These are phyloP conservation scores for Parnassius mnemosyne DNA, from an alignment of 2,888 invertebrate genomes.

Conservation along the genomic window DNA sequence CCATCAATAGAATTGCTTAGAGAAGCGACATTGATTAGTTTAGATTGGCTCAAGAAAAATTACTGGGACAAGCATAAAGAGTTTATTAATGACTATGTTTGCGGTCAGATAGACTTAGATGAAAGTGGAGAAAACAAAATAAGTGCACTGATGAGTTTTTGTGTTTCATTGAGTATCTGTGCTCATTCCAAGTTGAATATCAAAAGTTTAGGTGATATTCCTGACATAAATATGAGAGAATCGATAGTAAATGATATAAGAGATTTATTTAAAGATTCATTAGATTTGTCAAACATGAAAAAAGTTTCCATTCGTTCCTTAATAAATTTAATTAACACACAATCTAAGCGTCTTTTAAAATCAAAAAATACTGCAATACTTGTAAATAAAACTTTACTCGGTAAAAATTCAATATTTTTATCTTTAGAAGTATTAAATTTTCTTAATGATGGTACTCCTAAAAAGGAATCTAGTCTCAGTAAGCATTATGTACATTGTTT, in stretches of 20 bases:
- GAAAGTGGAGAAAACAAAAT: slow-evolving; percentile 54
- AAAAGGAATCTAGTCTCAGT: slow-evolving; percentile 41
- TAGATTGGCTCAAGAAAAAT: slow-evolving; percentile 84
- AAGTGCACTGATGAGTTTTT: slow-evolving; percentile 56
- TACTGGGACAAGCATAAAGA: slow-evolving; percentile 83
- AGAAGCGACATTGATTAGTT: slow-evolving; percentile 81
- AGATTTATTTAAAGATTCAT: slow-evolving; percentile 53
- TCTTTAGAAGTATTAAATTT: slow-evolving; percentile 56
- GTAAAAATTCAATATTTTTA: slow-evolving; percentile 58
- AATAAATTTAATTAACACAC: slow-evolving; percentile 46
- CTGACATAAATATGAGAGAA: slow-evolving; percentile 53
- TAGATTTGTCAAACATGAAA: slow-evolving; percentile 57
- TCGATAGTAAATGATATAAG: slow-evolving; percentile 58
- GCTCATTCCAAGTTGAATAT: slow-evolving; percentile 58
- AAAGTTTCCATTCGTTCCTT: slow-evolving; percentile 51
- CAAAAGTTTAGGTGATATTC: slow-evolving; percentile 61
- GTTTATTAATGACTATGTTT: slow-evolving; percentile 66
- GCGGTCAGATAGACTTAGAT: not conserved
- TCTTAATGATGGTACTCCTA: slow-evolving; percentile 45
- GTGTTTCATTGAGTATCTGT: slow-evolving; percentile 63
- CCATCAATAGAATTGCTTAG: slow-evolving; percentile 83
- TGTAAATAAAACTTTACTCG: slow-evolving; percentile 54
- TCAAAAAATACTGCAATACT: slow-evolving; percentile 39
- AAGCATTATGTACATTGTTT: slow-evolving; percentile 68
- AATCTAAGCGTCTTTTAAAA: slow-evolving; percentile 52